Base-by-base conservation (phyloP, 64 coral and sea anemone genomes). In the Exaiptasia diaphana region DNA sequence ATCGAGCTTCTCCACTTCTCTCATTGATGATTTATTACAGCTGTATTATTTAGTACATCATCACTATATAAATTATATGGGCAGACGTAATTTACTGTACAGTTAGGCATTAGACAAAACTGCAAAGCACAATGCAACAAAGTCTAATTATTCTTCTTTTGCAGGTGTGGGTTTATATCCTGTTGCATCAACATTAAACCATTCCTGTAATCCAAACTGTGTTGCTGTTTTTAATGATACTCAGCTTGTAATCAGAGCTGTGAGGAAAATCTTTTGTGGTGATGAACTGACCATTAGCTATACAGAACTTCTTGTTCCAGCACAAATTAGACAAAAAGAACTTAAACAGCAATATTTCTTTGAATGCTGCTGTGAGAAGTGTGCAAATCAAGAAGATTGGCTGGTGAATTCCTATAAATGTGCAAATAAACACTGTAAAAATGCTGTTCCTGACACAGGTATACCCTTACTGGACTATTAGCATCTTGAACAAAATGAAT, bases 221-320 rank as follows among this genome's bases (percentile, higher is more conserved):
- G 84, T 93, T 28, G 85, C 76, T 29, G 68, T 74, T 44, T 99
- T 99, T 44, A 67, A 28, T 74, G 85, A 69, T 2, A 83, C 89
- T 23, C 69, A 38, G 33, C 55, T 92, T 29, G 53, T 65, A 23
- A 25, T 93, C 33, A 34, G 73, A 59, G 80, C 79, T 32, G 82
- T 87, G 27, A 80, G 85, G 39, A 10, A 73, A 25, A 74, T 99
- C 55, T 55, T 83, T 14, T 34, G 57, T 70, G 89, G 85, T 39
- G 74, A 99, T 57, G 95, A 99, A 61, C 56, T 99, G 12, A 89
- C 78, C 20, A 93, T 99, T 73, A 99, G 95, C 79, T 99, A 99
- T 59, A 93, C 81, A 15, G 89, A 99, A 76, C 40, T 92, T 41
- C 64, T 99, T 29, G 29, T 63, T 36, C 95, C 95, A 40, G 85